Evolutionary conservation across 2,888 invertebrate species (phyloP).

Genomic region (Agrotis ipsilon): DNA sequence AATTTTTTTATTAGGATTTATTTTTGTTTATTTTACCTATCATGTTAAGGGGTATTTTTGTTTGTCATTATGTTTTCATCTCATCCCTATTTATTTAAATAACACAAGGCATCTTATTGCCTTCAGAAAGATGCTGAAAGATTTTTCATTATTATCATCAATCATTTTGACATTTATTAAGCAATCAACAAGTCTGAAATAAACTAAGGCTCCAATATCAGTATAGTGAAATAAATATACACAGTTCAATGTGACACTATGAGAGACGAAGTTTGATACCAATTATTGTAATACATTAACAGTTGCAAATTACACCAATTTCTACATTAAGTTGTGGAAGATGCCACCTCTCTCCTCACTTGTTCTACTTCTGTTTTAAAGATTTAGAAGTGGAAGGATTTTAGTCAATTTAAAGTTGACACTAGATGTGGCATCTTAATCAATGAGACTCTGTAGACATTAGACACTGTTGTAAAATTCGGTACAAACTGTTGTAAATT

Average conservation of each 20-base stretch:
- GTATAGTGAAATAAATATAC: constrained; percentile 30
- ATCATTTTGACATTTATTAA: constrained; percentile 18
- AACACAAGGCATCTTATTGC: constrained; percentile 26
- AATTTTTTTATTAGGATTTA: constrained; percentile 22
- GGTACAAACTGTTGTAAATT: constrained; percentile 68
- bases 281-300: constrained; percentile 58
- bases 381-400: constrained; percentile 39
- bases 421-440: constrained; percentile 52
- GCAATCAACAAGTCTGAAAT: constrained; percentile 36
- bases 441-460: constrained; percentile 58
- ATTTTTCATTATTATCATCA: constrained; percentile 25
- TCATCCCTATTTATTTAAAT: constrained; percentile 50
- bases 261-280: constrained; percentile 48
- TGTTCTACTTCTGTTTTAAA: constrained; percentile 52
- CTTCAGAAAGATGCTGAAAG: constrained; percentile 5
- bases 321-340: constrained; percentile 55
- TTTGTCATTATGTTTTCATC: constrained; percentile 50
- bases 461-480: constrained; percentile 67
- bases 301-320: constrained; percentile 66
- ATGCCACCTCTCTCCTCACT: constrained; percentile 42
- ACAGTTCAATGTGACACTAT: constrained; percentile 17
- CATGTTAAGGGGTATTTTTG: constrained; percentile 35
- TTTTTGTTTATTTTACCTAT: constrained; percentile 40
- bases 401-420: constrained; percentile 16
- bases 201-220: constrained; percentile 41